phyloP scores from a whole-genome alignment of 1,140 invertebrate genomes.

The Olivierus martensii region DNA sequence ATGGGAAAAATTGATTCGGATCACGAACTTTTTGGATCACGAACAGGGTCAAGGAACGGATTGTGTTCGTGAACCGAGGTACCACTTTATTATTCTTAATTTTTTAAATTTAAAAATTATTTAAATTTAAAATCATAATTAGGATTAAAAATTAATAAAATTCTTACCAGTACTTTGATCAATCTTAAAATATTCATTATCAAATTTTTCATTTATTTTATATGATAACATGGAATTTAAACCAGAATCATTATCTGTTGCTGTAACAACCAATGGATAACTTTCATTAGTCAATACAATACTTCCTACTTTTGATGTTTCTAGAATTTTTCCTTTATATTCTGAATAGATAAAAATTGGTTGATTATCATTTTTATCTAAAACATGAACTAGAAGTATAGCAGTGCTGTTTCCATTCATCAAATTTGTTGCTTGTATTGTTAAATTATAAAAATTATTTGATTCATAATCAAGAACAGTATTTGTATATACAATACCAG shows the following conservation, averaged over 20 bases:
- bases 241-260: constrained; percentile 61
- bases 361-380: constrained; percentile 59
- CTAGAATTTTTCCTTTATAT: constrained; percentile 54
- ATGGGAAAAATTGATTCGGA: too few species aligned
- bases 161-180: constrained; percentile 54
- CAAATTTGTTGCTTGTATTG: constrained; percentile 71
- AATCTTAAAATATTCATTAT: constrained; percentile 62
- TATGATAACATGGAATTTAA: constrained; percentile 68
- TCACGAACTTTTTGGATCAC: too few species aligned
- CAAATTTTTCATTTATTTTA: constrained; percentile 59
- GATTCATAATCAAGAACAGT: constrained; percentile 65
- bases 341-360: constrained; percentile 52
- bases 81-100: too few species aligned
- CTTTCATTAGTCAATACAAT: constrained; percentile 48
- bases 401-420: constrained; percentile 35
- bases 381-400: constrained; percentile 31
- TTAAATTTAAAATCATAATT: too few species aligned
- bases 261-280: constrained; percentile 51
- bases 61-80: too few species aligned
- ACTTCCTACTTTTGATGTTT: constrained; percentile 51
- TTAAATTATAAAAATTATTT: constrained; percentile 61
- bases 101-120: too few species aligned
- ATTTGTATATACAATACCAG: constrained; percentile 51
- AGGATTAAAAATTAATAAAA: not conserved
- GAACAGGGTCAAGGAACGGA: too few species aligned